Base-by-base conservation (phyloP, 2,113 vertebrate species). In the Rhinolophus ferrumequinum region DNA sequence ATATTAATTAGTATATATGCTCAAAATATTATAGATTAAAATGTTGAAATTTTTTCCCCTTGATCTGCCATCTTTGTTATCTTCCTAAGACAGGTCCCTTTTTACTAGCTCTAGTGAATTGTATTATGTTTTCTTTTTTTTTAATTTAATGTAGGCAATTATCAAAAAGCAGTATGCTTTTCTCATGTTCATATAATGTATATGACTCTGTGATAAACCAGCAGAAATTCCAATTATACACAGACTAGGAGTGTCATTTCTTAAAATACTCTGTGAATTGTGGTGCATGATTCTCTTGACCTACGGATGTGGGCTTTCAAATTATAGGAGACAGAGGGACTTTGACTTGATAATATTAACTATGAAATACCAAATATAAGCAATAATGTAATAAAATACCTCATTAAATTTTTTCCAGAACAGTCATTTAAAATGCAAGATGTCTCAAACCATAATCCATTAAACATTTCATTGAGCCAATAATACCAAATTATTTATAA, bases 371-470 rank as follows among this genome's bases (percentile, higher is more conserved):
- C 67, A 88, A 75, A 72, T 70, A 44, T 30, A 81, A 73, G 50
- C 10, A 72, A 88, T n/a, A 85, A 33, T 64, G 19, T 67, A 84
- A 58, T 44, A 94, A 79, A 88, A n/a, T 76, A 62, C 3, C 18
- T 95, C 24, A 19, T 88, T 95, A 60, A 26, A 79, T 64, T 75
- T 93, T 64, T 70, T 75, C 28, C 35, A 92, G 75, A 73, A 91
- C 85, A 89, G 14, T 82, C 38, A 85, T 81, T 86, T 69, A 93
- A 97, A 95, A 81, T 66, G 30, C 12, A 94, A 80, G 72, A 64
- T 88, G 24, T 89, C 41, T 85, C 44, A 88, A 96, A 72, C 33
- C 47, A 13, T 95, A 95, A 38, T 66, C 56, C 67, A 75, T 93
- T 76, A 79, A 89, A 85, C 69, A 95, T 14, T 88, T 94, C 21